Evolutionary conservation across 2,888 invertebrate species (phyloP), one percentile per base, ranked within the genome.

Genomic region (Seira musarum): DNA sequence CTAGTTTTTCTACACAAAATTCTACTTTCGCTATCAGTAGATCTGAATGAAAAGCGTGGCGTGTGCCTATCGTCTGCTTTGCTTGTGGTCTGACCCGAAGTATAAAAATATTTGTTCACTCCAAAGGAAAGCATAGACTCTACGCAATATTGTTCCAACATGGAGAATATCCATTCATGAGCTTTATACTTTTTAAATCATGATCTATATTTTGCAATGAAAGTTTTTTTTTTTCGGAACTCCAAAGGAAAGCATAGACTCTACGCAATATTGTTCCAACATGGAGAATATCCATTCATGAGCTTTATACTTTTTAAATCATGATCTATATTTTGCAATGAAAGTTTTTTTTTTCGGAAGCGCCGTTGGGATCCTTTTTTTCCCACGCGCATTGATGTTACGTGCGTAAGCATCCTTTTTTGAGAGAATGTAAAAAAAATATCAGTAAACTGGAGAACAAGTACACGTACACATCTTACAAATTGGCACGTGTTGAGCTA

Each of bases 1-100:
- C 49, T n/a, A 49, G 49, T 49, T 49, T 49, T 49, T 49, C 49
- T 49, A 15, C 49, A 49, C 13, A 49, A 49, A 49, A 49, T n/a
- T 13, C 49, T 13, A n/a, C 49, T 49, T 49, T 49, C 49, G 49
- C 49, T 49, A 49, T 49, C 49, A 13, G 49, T 2, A 30, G 30
- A 30, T 30, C 30, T 30, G 30, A 30, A 30, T 30, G 30, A 30
- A 30, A 30, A 49, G 2, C 15, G 49, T 49, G 49, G 17, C 49
- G 3, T 13, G 49, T 49, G 49, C 2, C 17, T 13, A 3, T 3
- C 49, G 13, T n/a, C 6, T n/a, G 49, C 15, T 13, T 13, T 49
- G 49, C 49, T 13, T 13, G 13, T n/a, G 49, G 49, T 49, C 49
- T 49, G 49, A 49, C 15, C 49, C 15, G 15, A 49, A 49, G 2